A percentile compares a stretch with the other conserved stretches of the same genome.
Conservation (phyloP, 2,113 vertebrate species). For the Cyprichromis sp. region DNA sequence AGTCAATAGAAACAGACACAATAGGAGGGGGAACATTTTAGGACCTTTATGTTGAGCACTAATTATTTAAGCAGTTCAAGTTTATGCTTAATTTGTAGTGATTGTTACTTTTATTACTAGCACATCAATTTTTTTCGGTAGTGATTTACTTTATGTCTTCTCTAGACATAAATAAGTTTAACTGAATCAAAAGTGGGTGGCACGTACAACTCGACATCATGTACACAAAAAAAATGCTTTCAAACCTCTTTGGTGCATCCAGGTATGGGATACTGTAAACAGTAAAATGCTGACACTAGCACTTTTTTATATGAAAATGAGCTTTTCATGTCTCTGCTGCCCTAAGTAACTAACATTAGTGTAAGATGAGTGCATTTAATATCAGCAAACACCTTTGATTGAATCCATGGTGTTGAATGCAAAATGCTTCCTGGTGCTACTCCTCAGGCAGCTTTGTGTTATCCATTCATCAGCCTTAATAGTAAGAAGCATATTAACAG, state of each 20-base stretch:
- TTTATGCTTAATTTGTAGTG: conserved; percentile 10
- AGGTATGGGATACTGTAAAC: not conserved
- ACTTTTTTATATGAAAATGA: not conserved
- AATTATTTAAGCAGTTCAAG: not conserved
- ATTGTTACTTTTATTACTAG: not conserved
- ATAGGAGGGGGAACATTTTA: conserved; percentile 12
- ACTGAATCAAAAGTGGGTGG: not conserved
- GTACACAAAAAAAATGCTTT: not conserved
- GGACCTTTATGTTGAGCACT: conserved; percentile 32
- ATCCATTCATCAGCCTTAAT: not conserved
- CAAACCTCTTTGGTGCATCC: not conserved
- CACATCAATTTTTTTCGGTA: not conserved
- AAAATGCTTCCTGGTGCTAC: not conserved
- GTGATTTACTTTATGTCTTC: not conserved
- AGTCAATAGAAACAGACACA: not conserved
- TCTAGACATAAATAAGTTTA: conserved; percentile 7
- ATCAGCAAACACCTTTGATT: not conserved
- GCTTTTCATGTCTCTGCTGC: not conserved
- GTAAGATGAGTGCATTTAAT: not conserved
- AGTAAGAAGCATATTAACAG: not conserved
- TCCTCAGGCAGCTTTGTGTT: not conserved
- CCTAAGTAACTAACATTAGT: not conserved
- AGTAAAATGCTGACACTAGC: not conserved
- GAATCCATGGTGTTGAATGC: not conserved
- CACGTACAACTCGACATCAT: conserved; percentile 12